Conservation (phyloP, 2,888 invertebrate genomes). For the Yponomeuta malinellus region DNA sequence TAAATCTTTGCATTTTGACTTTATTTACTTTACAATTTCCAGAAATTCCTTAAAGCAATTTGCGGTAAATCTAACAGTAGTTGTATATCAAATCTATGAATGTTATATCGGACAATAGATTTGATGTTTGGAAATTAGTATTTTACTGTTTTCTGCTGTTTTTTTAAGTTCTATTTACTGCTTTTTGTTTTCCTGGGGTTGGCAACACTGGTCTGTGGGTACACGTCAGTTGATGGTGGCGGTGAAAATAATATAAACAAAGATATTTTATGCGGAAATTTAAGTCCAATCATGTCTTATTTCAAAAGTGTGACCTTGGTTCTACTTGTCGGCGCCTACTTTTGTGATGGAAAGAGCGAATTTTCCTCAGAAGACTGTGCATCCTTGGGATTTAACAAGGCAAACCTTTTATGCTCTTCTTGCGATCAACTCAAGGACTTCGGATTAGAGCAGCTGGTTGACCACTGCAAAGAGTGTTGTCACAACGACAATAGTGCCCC, state of each 20-base stretch:
- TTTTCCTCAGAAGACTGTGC: constrained; percentile 89
- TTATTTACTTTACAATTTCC: too few species aligned
- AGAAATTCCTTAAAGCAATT: too few species aligned
- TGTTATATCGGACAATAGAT: too few species aligned
- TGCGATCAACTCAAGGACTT: constrained; percentile 90
- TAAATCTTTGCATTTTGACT: too few species aligned
- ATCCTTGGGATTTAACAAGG: constrained; percentile 88
- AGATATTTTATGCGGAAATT: background rate
- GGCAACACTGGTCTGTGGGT: too few species aligned
- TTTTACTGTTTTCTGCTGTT: too few species aligned
- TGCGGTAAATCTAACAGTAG: too few species aligned
- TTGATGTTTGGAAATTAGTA: too few species aligned
- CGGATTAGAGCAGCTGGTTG: constrained; percentile 79
- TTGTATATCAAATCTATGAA: too few species aligned
- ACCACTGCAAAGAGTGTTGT: constrained; percentile 87
- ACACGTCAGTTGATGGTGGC: background rate
- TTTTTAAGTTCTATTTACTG: too few species aligned
- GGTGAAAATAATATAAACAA: background rate
- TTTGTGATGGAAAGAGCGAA: constrained; percentile 49
- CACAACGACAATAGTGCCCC: constrained; percentile 81
- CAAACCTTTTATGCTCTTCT: constrained; percentile 90
- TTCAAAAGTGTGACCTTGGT: background rate
- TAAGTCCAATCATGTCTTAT: background rate
- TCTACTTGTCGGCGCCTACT: background rate
- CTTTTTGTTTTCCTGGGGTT: too few species aligned